Evolutionary conservation across 92 coral and sea anemone species (phyloP), one percentile per base, ranked within the genome.

Genomic region (Epizoanthus stellaris): DNA sequence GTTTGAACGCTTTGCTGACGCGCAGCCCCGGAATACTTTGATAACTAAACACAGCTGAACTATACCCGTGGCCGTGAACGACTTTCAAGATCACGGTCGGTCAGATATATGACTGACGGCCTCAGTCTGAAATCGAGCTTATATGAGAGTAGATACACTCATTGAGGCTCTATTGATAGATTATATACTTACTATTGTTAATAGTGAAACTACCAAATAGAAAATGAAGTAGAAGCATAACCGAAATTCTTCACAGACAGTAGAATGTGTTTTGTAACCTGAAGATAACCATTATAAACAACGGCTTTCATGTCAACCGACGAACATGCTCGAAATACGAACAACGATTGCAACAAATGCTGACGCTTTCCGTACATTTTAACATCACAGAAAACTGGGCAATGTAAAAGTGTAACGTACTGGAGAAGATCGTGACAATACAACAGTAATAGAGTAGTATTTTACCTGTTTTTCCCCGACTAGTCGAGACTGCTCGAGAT

Each of bases 401-500:
- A 79, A 79, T 21, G 56, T 62, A 63, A 64, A 20, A 79, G 3
- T 79, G 58, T 79, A 79, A 79, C 83, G 83, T 79, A 63, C 70
- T 64, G 70, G 40, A 63, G 67, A 79, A 79, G 83, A 63, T 63
- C 16, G 60, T 63, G 15, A 64, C 53, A 12, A 64, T 34, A n/a
- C 71, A 63, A 23, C 60, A 6, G 36, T 17, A 45, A 63, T 3
- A 62, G 52, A 8, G 39, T 64, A 42, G 19, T 4, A 61, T 63
- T 20, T 79, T 79, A 79, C 83, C 83, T 79, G 83, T 79, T 79
- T 79, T 79, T 79, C 56, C 73, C 65, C 21, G 54, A 60, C 71
- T 62, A 40, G 67, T 63, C 65, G 36, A 58, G 72, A 13, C 42
- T 3, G 70, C 65, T 79, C 83, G 72, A 62, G 43, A 45, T 64